phyloP scores from a whole-genome alignment of 2,888 invertebrate genomes.

The Gastrophysa polygoni region DNA sequence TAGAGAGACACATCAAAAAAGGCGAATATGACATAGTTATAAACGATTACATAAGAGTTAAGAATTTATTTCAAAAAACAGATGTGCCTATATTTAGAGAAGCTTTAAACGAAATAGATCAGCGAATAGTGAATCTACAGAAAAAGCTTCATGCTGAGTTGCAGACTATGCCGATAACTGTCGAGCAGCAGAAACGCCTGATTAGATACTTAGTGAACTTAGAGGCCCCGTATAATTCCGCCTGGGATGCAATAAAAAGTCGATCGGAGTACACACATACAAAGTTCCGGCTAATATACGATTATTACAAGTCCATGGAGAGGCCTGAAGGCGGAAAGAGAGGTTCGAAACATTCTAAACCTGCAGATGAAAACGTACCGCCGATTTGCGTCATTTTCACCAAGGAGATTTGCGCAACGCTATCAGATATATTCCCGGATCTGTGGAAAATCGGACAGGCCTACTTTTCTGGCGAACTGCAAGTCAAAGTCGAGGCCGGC shows the following conservation, averaged over 20 bases:
- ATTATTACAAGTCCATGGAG: slow-evolving; percentile 65
- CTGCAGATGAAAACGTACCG: slow-evolving; percentile 55
- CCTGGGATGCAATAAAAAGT: slow-evolving; percentile 92
- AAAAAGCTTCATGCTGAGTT: slow-evolving; percentile 82
- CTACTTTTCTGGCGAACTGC: slow-evolving; percentile 89
- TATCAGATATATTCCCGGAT: slow-evolving; percentile 82
- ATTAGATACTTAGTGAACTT: slow-evolving; percentile 83
- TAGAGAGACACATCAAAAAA: slow-evolving; percentile 90
- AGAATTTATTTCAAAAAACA: slow-evolving; percentile 92
- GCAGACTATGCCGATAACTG: slow-evolving; percentile 86
- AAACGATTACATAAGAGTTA: slow-evolving; percentile 95
- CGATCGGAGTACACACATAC: slow-evolving; percentile 80
- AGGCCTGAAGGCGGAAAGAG: slow-evolving; percentile 48
- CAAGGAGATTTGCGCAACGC: slow-evolving; percentile 77
- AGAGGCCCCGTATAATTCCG: slow-evolving; percentile 85
- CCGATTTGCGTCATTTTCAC: slow-evolving; percentile 74
- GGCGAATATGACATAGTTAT: slow-evolving; percentile 97
- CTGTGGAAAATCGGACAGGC: slow-evolving; percentile 95
- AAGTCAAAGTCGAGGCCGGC: slow-evolving; percentile 73
- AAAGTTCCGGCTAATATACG: slow-evolving; percentile 69
- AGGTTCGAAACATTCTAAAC: slow-evolving; percentile 53
- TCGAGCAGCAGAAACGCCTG: slow-evolving; percentile 94
- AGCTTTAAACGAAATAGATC: slow-evolving; percentile 91
- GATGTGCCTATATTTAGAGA: slow-evolving; percentile 87
- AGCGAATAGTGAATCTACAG: slow-evolving; percentile 80